Conservation (phyloP, 1,140 invertebrate species). For the Ericerus pela region DNA sequence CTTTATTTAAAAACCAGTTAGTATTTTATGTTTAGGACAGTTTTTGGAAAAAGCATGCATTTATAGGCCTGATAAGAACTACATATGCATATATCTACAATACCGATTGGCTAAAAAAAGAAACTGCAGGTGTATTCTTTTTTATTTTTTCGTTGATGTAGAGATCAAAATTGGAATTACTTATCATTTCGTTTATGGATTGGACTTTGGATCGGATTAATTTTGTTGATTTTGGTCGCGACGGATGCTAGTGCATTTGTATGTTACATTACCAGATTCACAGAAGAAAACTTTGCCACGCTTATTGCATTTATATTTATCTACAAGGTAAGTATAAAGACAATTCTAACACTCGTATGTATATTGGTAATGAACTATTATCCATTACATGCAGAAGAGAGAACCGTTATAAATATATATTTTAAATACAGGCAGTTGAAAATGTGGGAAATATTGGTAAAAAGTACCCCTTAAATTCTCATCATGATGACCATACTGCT, state of each 20-base stretch:
- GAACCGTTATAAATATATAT: no score
- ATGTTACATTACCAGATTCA: slow-evolving; percentile 98
- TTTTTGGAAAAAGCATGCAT: no score
- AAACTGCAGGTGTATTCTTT: background rate
- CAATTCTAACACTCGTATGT: slow-evolving; percentile 8
- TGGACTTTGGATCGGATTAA: slow-evolving; percentile 79
- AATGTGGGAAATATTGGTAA: slow-evolving; percentile 71
- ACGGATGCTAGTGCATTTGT: slow-evolving; percentile 93
- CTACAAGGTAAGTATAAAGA: slow-evolving; percentile 58
- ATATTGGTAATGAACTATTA: background rate
- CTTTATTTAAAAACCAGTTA: no score
- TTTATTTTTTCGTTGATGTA: slow-evolving; percentile 27
- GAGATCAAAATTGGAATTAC: slow-evolving; percentile 64
- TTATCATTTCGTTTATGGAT: slow-evolving; percentile 92
- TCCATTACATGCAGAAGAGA: no score
- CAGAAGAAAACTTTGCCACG: slow-evolving; percentile 97
- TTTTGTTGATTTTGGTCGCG: slow-evolving; percentile 77
- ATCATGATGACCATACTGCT: slow-evolving; percentile 33
- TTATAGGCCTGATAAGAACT: no score
- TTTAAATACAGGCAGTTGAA: slow-evolving; percentile 54
- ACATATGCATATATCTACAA: no score
- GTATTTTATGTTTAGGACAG: no score
- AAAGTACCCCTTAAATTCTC: slow-evolving; percentile 50
- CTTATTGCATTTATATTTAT: slow-evolving; percentile 98
- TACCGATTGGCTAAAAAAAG: no score